A percentile compares a stretch with the other conserved stretches of the same genome.
These are phyloP conservation scores for Eulemur mongoz DNA, from an alignment of 2,797 vertebrate species.

Conservation along the genomic window DNA sequence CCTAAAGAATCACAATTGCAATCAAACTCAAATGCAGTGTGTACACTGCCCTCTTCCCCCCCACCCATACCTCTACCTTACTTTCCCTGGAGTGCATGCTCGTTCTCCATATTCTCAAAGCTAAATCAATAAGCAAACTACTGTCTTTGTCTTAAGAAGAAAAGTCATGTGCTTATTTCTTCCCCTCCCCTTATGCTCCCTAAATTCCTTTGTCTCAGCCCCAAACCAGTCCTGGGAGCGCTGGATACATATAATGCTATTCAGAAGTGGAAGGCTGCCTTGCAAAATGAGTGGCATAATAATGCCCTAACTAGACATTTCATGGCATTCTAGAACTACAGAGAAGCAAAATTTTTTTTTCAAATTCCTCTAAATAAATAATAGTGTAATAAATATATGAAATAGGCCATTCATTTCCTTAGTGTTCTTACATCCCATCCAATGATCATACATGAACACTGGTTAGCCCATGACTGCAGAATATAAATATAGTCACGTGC, in stretches of 20 bases:
- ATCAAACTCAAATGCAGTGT: too few relatives aligned
- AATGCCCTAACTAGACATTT: neutral
- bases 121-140: neutral
- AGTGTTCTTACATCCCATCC: neutral
- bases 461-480: constrained; percentile 57
- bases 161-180: neutral
- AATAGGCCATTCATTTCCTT: neutral
- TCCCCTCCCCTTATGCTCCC: neutral
- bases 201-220: neutral
- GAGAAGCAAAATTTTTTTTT: neutral
- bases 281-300: neutral
- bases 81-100: neutral
- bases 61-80: rapidly evolving
- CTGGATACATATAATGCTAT: neutral
- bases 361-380: constrained; percentile 37
- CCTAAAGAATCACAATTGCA: neutral
- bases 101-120: neutral
- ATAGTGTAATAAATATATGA: constrained; percentile 28
- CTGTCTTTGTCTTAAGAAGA: neutral
- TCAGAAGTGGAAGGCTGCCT: neutral
- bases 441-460: constrained; percentile 51
- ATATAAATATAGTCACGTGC: constrained; percentile 38
- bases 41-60: rapidly evolving
- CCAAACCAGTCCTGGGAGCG: neutral
- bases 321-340: neutral